Evolutionary conservation across 2,888 invertebrate species (phyloP), one percentile per base, ranked within the genome.

Genomic region (Chrysolina oricalcia): DNA sequence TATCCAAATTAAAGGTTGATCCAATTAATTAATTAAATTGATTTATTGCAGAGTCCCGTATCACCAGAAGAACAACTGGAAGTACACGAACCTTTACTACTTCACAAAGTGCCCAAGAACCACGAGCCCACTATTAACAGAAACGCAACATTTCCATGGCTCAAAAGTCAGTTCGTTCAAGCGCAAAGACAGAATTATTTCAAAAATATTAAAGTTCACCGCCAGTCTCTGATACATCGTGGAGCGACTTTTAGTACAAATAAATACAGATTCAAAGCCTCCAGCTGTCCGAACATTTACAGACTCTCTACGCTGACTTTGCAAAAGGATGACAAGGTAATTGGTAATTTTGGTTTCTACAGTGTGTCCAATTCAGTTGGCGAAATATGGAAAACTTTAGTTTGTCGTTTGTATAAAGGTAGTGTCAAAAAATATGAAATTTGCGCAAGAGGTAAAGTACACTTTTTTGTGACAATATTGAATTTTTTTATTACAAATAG

Each of bases 201-300:
- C 75, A 93, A 93, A 86, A 92, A 94, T 82, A 90, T 94, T 66
- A 91, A 92, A 81, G 91, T 94, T 85, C 95, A 95, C 81, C 91
- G 95, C 79, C 95, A 94, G 85, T 95, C 96, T 0, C 93, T 97
- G 78, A 95, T 96, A 88, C 96, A 97, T 87, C 93, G 96, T 68
- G 96, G 95, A 53, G 96, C 96, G 2, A 94, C 96, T 91, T 89
- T 97, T 70, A 96, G 95, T 87, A 93, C 95, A 69, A 94, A 94
- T 83, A 93, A 94, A 79, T 97, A 97, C 87, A 92, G 94, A 70
- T 88, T 97, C 75, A 91, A 95, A 77, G 96, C 97, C 0, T 96
- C 96, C 2, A 97, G 97, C 62, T 98, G 97, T 87, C 98, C 98
- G 0, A 94, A 98, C 88, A 96, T 98, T 82, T 96, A 94, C 85